These are phyloP conservation scores for Caloenas nicobarica DNA, from an alignment of 2,113 vertebrate genomes.

Conservation along the genomic window DNA sequence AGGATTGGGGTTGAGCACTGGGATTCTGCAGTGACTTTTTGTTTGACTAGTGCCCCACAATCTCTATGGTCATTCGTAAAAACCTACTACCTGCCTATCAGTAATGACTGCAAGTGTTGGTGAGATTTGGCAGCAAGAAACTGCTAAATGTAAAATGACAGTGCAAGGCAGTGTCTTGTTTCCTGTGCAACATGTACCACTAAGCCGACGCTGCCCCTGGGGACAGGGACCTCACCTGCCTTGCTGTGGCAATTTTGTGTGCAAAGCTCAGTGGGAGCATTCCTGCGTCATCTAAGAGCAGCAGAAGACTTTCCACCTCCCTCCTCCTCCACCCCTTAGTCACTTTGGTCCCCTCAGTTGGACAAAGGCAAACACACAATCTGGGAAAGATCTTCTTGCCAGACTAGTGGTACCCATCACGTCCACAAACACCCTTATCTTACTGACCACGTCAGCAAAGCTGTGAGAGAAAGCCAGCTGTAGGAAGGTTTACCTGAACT, in stretches of 20 bases:
- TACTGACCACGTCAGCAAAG: fast-evolving
- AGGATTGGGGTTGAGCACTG: background rate
- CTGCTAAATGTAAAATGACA: background rate
- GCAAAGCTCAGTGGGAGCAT: background rate
- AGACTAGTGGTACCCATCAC: background rate
- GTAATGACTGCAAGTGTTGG: background rate
- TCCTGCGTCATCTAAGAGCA: background rate
- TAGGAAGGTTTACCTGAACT: background rate
- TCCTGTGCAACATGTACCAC: fast-evolving
- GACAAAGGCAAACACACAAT: background rate
- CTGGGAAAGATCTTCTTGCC: background rate
- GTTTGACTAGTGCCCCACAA: background rate
- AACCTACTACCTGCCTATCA: background rate
- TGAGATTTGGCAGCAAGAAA: background rate
- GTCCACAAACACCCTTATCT: background rate
- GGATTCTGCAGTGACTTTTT: background rate
- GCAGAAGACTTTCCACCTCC: background rate
- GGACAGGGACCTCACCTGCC: fast-evolving
- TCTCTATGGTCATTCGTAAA: background rate
- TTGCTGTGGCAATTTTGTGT: background rate
- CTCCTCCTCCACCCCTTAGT: background rate
- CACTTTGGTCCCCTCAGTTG: background rate
- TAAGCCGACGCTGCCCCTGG: too few relatives aligned
- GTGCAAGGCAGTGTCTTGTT: background rate
- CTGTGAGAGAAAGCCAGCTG: background rate